Conservation (phyloP, 2,888 invertebrate genomes). For the Eupithecia subumbrata region DNA sequence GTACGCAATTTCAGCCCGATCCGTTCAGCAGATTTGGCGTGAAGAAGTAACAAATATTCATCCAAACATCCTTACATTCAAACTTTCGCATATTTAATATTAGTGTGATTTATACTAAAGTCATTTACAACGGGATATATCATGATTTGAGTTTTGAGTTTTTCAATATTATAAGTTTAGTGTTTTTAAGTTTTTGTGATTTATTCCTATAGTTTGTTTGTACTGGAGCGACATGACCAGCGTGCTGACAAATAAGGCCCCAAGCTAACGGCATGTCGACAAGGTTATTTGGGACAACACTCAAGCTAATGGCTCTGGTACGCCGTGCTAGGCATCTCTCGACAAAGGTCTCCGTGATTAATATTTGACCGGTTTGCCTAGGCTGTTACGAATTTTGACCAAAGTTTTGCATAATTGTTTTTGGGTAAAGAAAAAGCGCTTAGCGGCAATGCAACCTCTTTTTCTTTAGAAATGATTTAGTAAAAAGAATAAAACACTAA, state of each 20-base stretch:
- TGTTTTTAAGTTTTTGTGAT: too few species aligned
- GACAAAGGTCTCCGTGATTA: slow-evolving; percentile 20
- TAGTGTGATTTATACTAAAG: too few species aligned
- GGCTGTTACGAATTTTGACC: neutral
- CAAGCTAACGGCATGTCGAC: slow-evolving; percentile 45
- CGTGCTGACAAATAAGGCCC: slow-evolving; percentile 1
- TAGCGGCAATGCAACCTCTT: neutral
- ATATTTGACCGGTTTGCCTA: slow-evolving; percentile 10
- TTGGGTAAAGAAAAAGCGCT: neutral
- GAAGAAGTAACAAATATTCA: too few species aligned
- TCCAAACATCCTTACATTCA: too few species aligned
- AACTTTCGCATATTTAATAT: too few species aligned
- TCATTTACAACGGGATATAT: too few species aligned
- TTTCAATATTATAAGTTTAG: too few species aligned
- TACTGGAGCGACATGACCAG: neutral
- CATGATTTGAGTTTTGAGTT: too few species aligned
- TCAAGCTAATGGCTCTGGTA: slow-evolving; percentile 52
- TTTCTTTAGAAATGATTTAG: too few species aligned
- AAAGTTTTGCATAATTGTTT: neutral
- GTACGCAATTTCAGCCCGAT: too few species aligned
- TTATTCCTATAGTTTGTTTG: neutral
- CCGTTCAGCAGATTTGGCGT: too few species aligned
- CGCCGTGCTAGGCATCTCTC: slow-evolving; percentile 18
- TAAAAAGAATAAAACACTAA: too few species aligned
- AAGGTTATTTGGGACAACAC: slow-evolving; percentile 61